Percentiles rank a stretch among this genome's conserved stretches.
phyloP scores from a whole-genome alignment of 2,888 invertebrate genomes.

The Herminia tarsipennalis region DNA sequence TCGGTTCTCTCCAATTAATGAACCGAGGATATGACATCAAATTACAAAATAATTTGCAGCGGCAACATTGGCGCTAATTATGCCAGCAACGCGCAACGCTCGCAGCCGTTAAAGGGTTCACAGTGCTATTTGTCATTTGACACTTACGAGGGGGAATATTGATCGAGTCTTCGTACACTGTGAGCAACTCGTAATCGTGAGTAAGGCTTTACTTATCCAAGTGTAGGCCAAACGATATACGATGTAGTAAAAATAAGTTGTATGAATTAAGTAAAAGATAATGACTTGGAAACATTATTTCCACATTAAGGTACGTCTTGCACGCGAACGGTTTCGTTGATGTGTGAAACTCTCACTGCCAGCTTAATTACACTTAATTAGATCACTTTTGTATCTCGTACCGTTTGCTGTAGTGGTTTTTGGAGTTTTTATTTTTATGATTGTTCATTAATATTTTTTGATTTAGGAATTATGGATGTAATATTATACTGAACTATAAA shows the following conservation, averaged over 20 bases:
- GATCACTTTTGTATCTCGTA: conserved; percentile 41
- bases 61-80: conserved; percentile 58
- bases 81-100: conserved; percentile 31
- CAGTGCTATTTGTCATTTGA: conserved; percentile 60
- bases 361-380: conserved; percentile 55
- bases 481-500: too few species aligned
- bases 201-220: conserved; percentile 21
- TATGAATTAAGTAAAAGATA: conserved; percentile 76
- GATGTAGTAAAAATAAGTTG: conserved; percentile 60
- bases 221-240: conserved; percentile 36
- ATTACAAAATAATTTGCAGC: conserved; percentile 70
- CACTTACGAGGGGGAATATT: conserved; percentile 63
- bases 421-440: conserved; percentile 32
- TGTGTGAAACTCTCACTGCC: conserved; percentile 56
- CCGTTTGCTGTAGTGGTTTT: conserved; percentile 33
- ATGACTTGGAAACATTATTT: conserved; percentile 76
- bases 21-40: conserved; percentile 59
- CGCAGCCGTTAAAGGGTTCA: conserved; percentile 49
- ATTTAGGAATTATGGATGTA: conserved; percentile 1
- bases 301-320: conserved; percentile 66
- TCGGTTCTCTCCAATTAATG: conserved; percentile 41
- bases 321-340: conserved; percentile 59
- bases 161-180: conserved; percentile 53
- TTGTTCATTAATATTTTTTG: conserved; percentile 22
- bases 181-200: conserved; percentile 27